Evolutionary conservation across 1,140 invertebrate genomes (phyloP), one percentile per base, ranked within the genome.

Genomic region (Cyphomyrmex costatus): DNA sequence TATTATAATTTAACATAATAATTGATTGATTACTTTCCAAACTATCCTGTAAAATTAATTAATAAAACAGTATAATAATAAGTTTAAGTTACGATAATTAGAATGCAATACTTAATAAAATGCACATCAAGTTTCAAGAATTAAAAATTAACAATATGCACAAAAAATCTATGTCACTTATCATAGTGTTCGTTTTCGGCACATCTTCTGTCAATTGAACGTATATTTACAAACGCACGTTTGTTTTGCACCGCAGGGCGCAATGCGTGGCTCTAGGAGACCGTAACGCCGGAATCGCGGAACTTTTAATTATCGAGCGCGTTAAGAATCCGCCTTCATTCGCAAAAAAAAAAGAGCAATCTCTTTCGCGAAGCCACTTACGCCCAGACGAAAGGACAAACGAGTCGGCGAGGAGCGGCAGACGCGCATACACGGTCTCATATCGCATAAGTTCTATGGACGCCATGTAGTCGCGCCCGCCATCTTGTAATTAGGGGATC

Each of bases 401-500:
- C 73, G 21, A 83, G 36, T 85, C 58, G 60, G 24, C 30, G 30
- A 19, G 19, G 30, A 60, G 27, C 36, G 42, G 77, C 61, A 53
- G 76, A 58, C 33, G 46, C 63, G 19, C 16, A 66, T 30, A 66
- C 36, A 66, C 16, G 76, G 46, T 21, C 5, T 80, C 61, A 68
- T 66, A 68, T 66, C 53, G 77, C 85, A 63, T 77, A 87, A 87
- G 88, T 74, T 88, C 53, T 58, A 71, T 58, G 77, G 89, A 90
- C 90, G 93, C 92, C 93, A 93, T 93, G 91, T 91, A 93, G 79
- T 84, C 93, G 91, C 89, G 88, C 60, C 89, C 92, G 93, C 94
- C 94, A 94, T 95, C 92, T 94, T 94, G 93, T 92, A 95, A 95
- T 95, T 95, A 94, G 92, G 89, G 91, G 91, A 94, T 94, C 93